phyloP scores from a whole-genome alignment of 2,797 vertebrate species.

The Halcyon smyrnensis region DNA sequence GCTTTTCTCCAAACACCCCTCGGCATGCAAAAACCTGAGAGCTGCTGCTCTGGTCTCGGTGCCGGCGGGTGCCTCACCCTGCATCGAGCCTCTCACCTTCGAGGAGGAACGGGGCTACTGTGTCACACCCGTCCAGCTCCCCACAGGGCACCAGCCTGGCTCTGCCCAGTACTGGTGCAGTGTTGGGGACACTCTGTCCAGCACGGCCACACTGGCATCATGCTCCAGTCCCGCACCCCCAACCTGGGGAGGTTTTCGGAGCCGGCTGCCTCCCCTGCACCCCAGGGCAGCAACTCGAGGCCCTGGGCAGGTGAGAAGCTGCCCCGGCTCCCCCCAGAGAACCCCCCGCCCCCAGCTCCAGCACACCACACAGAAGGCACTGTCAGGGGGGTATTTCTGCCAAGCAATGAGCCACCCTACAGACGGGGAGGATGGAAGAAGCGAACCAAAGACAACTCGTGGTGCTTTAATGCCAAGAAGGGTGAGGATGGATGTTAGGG shows the following conservation, averaged over 20 bases:
- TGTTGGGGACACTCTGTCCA: neutral
- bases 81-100: neutral
- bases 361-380: neutral
- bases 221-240: neutral
- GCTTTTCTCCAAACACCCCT: neutral
- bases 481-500: constrained; percentile 44
- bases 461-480: constrained; percentile 64
- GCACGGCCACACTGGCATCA: rapidly evolving
- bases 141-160: rapidly evolving
- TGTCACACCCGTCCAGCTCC: rapidly evolving
- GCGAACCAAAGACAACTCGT: constrained; percentile 54
- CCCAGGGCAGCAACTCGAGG: neutral
- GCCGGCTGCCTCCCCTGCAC: neutral
- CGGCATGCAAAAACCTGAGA: neutral
- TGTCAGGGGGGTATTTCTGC: neutral
- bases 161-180: rapidly evolving
- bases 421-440: constrained; percentile 12
- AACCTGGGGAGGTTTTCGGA: neutral
- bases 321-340: rapidly evolving
- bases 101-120: neutral
- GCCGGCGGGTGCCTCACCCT: rapidly evolving
- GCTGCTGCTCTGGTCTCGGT: neutral
- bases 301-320: rapidly evolving
- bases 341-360: neutral
- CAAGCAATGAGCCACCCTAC: neutral